Base-by-base conservation (phyloP, 2,888 invertebrate species). In the Laothoe populi region DNA sequence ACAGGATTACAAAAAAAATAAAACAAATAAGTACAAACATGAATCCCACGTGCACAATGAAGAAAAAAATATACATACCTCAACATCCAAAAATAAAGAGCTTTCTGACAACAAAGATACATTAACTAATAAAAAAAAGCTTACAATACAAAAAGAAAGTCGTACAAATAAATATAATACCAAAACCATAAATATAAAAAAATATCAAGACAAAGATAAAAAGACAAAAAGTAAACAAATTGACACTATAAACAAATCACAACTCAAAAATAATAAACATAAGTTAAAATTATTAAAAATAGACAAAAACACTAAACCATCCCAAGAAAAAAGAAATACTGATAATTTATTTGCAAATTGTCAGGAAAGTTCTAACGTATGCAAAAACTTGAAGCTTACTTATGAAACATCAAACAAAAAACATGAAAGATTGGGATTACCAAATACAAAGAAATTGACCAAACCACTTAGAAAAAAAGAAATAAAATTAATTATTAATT, bases 401-500 rank as follows among this genome's bases (percentile, higher is more conserved):
- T n/a, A 31, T 49, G 26, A 49, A 49, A 49, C 16, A 49, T 16
- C 16, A 24, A 8, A 19, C 44, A 19, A 49, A 16, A 49, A 31
- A 16, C 26, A 10, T 16, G 16, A 49, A 10, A 31, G 8, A 3
- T 16, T 8, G 16, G 26, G 8, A 31, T 13, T 3, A 8, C n/a
- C 49, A 11, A 53, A 19, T 16, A 49, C 35, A 35, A 53, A 11
- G 1, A 26, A 19, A 53, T 31, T 19, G 10, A 10, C 2, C 10
- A 53, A 35, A 10, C 8, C 19, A 31, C 16, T 35, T 5, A 53
- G 35, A 11, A 1, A 16, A 11, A 53, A 53, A 5, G 4, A 19
- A 19, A 19, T 53, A 4, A 53, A 53, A 19, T 10, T 53, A 19
- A 53, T 53, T 31, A 31, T 53, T 11, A 53, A 53, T 35, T 35